These are phyloP conservation scores for Elymnias hypermnestra DNA, from an alignment of 1,140 invertebrate species.

Conservation along the genomic window DNA sequence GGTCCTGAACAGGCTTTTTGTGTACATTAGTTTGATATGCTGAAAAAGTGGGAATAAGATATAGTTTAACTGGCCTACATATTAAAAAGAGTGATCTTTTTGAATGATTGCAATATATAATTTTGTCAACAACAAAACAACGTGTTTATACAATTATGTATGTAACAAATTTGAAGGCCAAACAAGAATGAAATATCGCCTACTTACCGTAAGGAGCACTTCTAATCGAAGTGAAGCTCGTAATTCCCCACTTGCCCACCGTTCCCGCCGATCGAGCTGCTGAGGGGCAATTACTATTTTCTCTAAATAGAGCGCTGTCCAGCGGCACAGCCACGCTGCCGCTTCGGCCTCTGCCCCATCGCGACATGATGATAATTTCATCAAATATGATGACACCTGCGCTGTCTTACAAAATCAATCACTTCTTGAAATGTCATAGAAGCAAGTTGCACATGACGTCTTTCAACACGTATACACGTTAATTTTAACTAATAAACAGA, in stretches of 20 bases:
- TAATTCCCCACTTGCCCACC: constrained; percentile 95
- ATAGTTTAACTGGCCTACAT: no score
- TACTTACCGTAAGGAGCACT: constrained; percentile 84
- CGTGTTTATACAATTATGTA: constrained; percentile 8
- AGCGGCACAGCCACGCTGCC: constrained; percentile 79
- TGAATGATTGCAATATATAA: no score
- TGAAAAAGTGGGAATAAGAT: constrained; percentile 41
- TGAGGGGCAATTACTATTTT: constrained; percentile 91
- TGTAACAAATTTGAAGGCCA: constrained; percentile 33
- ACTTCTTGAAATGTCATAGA: constrained; percentile 61
- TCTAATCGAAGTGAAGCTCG: constrained; percentile 92
- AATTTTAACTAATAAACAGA: constrained; percentile 20
- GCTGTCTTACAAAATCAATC: constrained; percentile 51
- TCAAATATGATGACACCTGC: constrained; percentile 68
- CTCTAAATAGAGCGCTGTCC: constrained; percentile 83
- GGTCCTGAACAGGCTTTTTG: constrained; percentile 77
- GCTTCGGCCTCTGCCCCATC: constrained; percentile 78
- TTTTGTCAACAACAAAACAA: no score
- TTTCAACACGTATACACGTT: constrained; percentile 22
- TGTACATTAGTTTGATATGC: constrained; percentile 61
- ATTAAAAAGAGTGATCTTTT: no score
- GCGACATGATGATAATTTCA: constrained; percentile 77
- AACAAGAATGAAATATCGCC: constrained; percentile 20
- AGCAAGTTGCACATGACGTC: constrained; percentile 48
- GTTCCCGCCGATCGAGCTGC: constrained; percentile 92